Evolutionary conservation across 2,113 vertebrate genomes (phyloP).

Genomic region (Nicator chloris): DNA sequence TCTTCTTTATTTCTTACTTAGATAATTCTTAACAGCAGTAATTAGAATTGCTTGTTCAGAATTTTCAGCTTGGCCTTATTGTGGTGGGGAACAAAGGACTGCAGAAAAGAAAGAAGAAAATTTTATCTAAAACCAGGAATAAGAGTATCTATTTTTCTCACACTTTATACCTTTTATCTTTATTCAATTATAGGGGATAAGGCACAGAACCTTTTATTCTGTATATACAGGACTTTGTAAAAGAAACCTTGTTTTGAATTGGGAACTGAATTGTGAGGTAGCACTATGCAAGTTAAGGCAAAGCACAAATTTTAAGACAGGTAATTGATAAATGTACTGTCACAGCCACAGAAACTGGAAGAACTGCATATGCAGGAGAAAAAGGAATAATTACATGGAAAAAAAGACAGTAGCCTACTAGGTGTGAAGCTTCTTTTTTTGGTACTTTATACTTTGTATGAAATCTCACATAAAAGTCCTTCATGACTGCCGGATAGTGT

Average conservation of each 20-base stretch:
- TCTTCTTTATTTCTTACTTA: not conserved
- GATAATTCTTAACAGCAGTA: not conserved
- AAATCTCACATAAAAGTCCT: not conserved
- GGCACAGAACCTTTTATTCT: not conserved
- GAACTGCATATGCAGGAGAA: not conserved
- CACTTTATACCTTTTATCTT: not conserved
- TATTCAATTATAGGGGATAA: not conserved
- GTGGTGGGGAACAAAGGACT: not conserved
- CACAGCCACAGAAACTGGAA: not conserved
- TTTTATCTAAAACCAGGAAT: not conserved
- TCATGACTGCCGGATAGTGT: not conserved
- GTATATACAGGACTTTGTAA: not conserved
- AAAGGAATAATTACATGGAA: not conserved
- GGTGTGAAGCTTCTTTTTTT: not conserved
- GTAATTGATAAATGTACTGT: not conserved
- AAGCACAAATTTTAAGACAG: not conserved
- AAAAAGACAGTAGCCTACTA: not conserved
- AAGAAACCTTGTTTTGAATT: not conserved
- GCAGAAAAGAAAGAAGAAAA: not conserved
- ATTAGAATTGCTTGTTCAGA: not conserved
- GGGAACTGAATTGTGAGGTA: not conserved
- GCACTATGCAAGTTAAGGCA: not conserved
- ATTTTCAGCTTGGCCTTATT: not conserved
- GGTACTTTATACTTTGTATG: not conserved
- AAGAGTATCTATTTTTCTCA: not conserved